phyloP scores from a whole-genome alignment of 37 sponge, comb jelly and placozoan species.

The Agelas oroides region DNA sequence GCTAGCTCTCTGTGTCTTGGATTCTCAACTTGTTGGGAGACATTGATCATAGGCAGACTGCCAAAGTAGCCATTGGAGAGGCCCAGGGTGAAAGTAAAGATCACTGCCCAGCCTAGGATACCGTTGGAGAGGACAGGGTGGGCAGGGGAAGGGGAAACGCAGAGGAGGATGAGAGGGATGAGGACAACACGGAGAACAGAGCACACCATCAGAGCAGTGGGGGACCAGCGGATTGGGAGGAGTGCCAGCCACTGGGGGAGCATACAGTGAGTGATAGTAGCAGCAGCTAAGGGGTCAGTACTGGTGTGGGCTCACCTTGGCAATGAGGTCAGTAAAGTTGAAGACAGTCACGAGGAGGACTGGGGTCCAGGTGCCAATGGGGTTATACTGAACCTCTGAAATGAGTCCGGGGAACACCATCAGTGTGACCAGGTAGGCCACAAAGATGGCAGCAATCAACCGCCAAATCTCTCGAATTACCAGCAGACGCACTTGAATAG shows the following conservation, averaged over 20 bases:
- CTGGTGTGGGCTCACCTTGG: constrained; percentile 61
- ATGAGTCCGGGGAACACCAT: constrained; percentile 87
- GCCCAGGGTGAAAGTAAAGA: constrained; percentile 59
- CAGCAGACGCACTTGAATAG: background rate
- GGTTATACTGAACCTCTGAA: constrained; percentile 64
- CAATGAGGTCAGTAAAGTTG: constrained; percentile 74
- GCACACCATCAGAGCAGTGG: constrained; percentile 40
- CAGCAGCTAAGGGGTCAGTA: no score
- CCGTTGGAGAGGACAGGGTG: constrained; percentile 33
- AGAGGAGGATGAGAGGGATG: constrained; percentile 76
- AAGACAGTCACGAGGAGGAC: constrained; percentile 81
- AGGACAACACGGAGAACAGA: constrained; percentile 53
- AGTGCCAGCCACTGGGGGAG: constrained; percentile 47
- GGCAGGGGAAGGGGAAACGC: constrained; percentile 79
- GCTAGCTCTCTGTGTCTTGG: constrained; percentile 71
- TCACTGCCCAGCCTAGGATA: constrained; percentile 34
- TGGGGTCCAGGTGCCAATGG: constrained; percentile 81
- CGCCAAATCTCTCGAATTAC: constrained; percentile 76
- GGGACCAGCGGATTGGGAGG: constrained; percentile 51
- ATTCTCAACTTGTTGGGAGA: constrained; percentile 56
- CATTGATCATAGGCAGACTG: constrained; percentile 66
- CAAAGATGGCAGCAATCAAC: constrained; percentile 60
- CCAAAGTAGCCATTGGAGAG: constrained; percentile 88
- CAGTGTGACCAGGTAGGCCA: constrained; percentile 75
- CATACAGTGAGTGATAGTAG: background rate